These are phyloP conservation scores for Rachycentron canadum DNA, from an alignment of 2,797 vertebrate genomes.

Conservation along the genomic window DNA sequence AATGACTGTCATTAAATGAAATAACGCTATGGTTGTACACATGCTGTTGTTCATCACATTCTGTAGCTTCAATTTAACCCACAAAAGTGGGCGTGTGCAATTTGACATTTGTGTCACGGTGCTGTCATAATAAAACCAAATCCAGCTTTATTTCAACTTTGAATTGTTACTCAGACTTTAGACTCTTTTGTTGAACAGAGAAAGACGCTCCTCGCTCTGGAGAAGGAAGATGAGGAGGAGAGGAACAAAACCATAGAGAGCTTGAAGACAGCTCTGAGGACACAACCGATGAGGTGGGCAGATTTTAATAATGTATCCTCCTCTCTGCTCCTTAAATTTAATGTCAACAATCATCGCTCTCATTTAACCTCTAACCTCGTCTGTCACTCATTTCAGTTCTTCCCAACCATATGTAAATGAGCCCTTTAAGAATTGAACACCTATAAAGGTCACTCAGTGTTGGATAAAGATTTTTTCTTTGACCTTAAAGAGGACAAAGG, in stretches of 20 bases:
- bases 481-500: neutral
- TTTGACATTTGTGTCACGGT: neutral
- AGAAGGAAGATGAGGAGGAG: conserved; percentile 97
- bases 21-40: neutral
- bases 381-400: conserved; percentile 16
- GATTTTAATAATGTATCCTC: neutral
- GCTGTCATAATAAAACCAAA: conserved; percentile 25
- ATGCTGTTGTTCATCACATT: neutral
- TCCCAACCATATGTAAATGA: conserved; percentile 40
- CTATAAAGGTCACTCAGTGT: conserved; percentile 43
- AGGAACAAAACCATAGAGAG: conserved; percentile 98
- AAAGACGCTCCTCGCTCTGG: conserved; percentile 94
- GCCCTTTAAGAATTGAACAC: conserved; percentile 33
- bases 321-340: conserved; percentile 8
- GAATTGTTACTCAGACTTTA: neutral
- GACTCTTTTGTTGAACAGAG: conserved; percentile 84
- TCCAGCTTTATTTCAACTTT: neutral
- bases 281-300: conserved; percentile 96
- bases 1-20: neutral
- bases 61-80: neutral
- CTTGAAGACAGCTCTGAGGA: conserved; percentile 96
- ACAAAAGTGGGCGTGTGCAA: neutral
- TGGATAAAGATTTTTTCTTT: conserved; percentile 7
- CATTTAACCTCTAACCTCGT: conserved; percentile 25
- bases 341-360: conserved; percentile 34